A percentile compares a stretch with the other conserved stretches of the same genome.
These are phyloP conservation scores for Aurelia sp. DNA, from an alignment of 30 jellyfish, hydroid and myxozoan species.

Conservation along the genomic window DNA sequence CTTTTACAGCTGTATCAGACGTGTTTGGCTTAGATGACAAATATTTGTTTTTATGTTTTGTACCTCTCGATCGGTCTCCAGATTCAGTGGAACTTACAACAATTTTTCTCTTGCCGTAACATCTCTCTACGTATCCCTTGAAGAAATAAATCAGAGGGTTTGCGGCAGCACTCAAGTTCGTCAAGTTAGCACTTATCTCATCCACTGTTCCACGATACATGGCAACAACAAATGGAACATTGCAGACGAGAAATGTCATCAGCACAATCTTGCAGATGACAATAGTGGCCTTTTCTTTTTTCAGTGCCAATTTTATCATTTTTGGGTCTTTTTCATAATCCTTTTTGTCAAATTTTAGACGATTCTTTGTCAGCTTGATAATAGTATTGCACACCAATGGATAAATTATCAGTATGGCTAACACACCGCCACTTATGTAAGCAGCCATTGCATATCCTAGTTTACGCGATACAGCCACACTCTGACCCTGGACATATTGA, in stretches of 20 bases:
- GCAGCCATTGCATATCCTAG: too few species aligned
- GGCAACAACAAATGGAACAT: neutral
- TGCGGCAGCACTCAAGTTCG: neutral
- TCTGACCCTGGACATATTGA: too few species aligned
- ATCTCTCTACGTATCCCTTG: neutral
- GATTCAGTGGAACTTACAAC: neutral
- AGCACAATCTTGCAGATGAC: neutral
- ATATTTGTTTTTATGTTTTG: too few species aligned
- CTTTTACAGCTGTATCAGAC: too few species aligned
- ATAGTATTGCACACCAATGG: too few species aligned
- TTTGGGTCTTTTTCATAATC: neutral
- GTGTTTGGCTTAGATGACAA: too few species aligned
- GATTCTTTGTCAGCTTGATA: too few species aligned
- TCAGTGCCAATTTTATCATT: neutral
- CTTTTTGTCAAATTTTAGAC: neutral
- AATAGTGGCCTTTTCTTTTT: neutral
- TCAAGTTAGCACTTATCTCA: neutral
- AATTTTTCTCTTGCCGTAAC: neutral
- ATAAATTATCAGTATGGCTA: too few species aligned
- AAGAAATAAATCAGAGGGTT: neutral
- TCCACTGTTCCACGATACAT: neutral
- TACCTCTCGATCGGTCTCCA: neutral
- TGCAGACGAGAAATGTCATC: neutral
- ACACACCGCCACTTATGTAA: too few species aligned
- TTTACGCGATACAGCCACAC: too few species aligned